phyloP scores from a whole-genome alignment of 2,113 vertebrate species.

The Turnix velox region DNA sequence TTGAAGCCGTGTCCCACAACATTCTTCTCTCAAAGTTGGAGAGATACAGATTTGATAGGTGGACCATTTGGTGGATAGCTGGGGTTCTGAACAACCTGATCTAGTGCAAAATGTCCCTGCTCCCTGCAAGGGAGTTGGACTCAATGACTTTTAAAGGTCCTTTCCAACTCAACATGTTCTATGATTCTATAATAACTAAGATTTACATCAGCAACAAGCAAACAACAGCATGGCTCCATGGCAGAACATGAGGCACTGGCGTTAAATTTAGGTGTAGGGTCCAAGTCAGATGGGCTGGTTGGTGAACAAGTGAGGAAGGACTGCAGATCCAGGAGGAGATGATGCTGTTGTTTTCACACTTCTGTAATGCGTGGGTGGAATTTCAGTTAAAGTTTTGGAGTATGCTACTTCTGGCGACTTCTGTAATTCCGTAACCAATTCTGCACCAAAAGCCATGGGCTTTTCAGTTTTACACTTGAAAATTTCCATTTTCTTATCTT shows the following conservation, averaged over 20 bases:
- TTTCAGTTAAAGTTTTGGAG: conserved; percentile 11
- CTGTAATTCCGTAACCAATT: not conserved
- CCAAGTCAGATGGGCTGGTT: conserved; percentile 46
- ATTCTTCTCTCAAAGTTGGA: too few species aligned
- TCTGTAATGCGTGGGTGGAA: not conserved
- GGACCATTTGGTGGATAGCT: too few species aligned
- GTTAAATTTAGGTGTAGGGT: conserved; percentile 5
- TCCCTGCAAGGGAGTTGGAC: too few species aligned
- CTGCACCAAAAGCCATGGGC: not conserved
- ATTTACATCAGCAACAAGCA: not conserved
- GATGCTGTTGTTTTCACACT: not conserved
- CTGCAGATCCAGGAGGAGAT: not conserved
- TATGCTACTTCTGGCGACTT: not conserved
- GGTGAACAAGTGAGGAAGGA: conserved; percentile 36
- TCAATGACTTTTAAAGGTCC: too few species aligned
- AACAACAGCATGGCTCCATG: not conserved
- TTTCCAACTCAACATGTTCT: too few species aligned
- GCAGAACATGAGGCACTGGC: not conserved
- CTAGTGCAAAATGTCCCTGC: too few species aligned
- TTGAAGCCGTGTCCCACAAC: too few species aligned
- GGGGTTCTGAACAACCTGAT: too few species aligned
- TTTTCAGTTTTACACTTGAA: not conserved
- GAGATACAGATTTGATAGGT: too few species aligned
- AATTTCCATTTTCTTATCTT: not conserved
- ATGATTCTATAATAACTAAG: not conserved